Percentiles rank a stretch among this genome's conserved stretches.
Conservation (phyloP, 2,888 invertebrate genomes). For the Prionchulus punctatus region DNA sequence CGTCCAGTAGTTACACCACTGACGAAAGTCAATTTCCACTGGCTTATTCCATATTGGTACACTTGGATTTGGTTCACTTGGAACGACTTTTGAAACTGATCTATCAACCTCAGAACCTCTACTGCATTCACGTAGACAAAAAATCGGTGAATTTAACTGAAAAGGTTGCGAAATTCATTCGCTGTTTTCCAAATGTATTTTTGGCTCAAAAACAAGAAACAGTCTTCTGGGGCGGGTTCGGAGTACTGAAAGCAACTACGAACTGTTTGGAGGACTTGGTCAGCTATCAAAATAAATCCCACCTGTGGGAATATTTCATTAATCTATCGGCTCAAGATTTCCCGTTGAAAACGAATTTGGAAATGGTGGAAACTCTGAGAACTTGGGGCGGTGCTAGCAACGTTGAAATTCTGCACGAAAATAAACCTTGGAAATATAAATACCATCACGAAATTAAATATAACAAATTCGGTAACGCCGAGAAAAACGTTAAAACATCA, state of each 20-base stretch:
- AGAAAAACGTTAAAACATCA: background rate
- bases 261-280: slow-evolving; percentile 14
- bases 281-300: background rate
- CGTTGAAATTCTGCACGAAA: slow-evolving; percentile 22
- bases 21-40: slow-evolving; percentile 20
- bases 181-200: slow-evolving; percentile 7
- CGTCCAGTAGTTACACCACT: no score
- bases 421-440: background rate
- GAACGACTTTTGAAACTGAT: slow-evolving; percentile 28
- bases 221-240: slow-evolving; percentile 15
- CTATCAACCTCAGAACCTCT: slow-evolving; percentile 30
- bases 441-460: background rate
- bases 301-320: slow-evolving; percentile 31
- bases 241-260: slow-evolving; percentile 16
- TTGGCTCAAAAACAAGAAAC: background rate
- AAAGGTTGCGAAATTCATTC: background rate
- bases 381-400: slow-evolving; percentile 34
- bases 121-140: slow-evolving; percentile 31
- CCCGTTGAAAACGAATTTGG: slow-evolving; percentile 31
- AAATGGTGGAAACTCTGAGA: slow-evolving; percentile 32
- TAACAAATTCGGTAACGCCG: background rate
- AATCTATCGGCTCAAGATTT: slow-evolving; percentile 33
- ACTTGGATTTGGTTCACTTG: slow-evolving; percentile 24
- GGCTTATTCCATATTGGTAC: slow-evolving; percentile 28
- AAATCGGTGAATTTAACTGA: slow-evolving; percentile 17